Evolutionary conservation across 2,113 vertebrate genomes (phyloP).

Genomic region (Isichthys henryi): DNA sequence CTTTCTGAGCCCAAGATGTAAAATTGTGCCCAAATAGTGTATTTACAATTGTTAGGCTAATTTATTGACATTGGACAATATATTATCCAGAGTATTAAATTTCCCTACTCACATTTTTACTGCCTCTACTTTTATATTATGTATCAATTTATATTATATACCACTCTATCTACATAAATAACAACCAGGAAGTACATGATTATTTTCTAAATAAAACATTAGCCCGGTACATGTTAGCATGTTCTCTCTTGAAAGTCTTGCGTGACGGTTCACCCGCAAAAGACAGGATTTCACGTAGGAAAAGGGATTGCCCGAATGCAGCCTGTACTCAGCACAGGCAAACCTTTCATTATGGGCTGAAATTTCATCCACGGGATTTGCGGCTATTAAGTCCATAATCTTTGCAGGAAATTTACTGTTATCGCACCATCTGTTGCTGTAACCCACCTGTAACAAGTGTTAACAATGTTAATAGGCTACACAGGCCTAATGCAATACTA

Average conservation of each 20-base stretch:
- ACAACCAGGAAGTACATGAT: neutral
- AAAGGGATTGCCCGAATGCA: neutral
- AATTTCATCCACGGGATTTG: neutral
- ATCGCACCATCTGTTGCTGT: neutral
- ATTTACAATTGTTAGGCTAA: neutral
- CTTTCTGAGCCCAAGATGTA: neutral
- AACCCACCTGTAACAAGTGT: neutral
- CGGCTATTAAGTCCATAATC: neutral
- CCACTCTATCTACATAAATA: neutral
- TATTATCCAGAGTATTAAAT: neutral
- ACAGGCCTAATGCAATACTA: neutral
- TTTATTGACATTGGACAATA: neutral
- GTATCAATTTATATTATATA: neutral
- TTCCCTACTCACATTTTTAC: neutral
- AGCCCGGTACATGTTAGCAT: neutral
- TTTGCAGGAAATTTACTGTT: neutral
- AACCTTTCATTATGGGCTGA: neutral
- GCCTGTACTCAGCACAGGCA: neutral
- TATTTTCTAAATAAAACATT: neutral
- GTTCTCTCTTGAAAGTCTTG: neutral
- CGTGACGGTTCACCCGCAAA: neutral
- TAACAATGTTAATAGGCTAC: neutral
- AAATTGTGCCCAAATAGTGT: neutral
- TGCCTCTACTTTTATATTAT: neutral
- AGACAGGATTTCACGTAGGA: neutral